A percentile compares a stretch with the other conserved stretches of the same genome.
phyloP scores from a whole-genome alignment of 2,797 vertebrate genomes.

The Artibeus jamaicensis region DNA sequence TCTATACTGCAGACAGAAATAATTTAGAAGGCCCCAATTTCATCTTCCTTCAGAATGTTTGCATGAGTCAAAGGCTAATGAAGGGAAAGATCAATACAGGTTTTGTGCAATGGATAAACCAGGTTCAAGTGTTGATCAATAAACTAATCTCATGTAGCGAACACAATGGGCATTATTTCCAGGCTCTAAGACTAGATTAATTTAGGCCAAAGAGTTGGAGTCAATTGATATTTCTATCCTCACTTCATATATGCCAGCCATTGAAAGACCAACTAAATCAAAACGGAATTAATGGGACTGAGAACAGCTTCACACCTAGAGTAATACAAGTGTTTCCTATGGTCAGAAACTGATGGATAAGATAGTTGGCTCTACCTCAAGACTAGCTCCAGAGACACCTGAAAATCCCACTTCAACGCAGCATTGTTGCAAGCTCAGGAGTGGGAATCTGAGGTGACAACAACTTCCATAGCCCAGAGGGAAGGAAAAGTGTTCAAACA shows the following conservation, averaged over 20 bases:
- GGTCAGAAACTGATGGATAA: background rate
- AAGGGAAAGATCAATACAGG: background rate
- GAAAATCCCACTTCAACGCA: background rate
- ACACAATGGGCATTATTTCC: background rate
- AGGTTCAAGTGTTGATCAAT: slow-evolving; percentile 36
- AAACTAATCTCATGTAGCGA: slow-evolving; percentile 40
- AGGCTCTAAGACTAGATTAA: slow-evolving; percentile 37
- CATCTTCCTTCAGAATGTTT: background rate
- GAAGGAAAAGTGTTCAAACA: background rate
- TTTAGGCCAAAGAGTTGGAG: slow-evolving; percentile 16
- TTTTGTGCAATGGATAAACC: background rate
- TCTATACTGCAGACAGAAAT: background rate
- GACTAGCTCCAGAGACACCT: background rate
- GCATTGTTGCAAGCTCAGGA: background rate
- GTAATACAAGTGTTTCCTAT: background rate
- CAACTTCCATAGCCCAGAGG: background rate
- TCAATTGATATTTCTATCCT: slow-evolving; percentile 49
- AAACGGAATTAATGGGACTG: background rate
- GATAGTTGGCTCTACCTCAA: background rate
- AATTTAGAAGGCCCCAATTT: background rate
- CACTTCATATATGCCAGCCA: background rate
- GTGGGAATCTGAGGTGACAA: background rate
- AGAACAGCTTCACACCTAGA: background rate
- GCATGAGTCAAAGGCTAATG: background rate
- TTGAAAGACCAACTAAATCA: slow-evolving; percentile 18